Percentiles rank a stretch among this genome's conserved stretches.
Conservation (phyloP, 2,113 vertebrate species). For the Sapajus apella region DNA sequence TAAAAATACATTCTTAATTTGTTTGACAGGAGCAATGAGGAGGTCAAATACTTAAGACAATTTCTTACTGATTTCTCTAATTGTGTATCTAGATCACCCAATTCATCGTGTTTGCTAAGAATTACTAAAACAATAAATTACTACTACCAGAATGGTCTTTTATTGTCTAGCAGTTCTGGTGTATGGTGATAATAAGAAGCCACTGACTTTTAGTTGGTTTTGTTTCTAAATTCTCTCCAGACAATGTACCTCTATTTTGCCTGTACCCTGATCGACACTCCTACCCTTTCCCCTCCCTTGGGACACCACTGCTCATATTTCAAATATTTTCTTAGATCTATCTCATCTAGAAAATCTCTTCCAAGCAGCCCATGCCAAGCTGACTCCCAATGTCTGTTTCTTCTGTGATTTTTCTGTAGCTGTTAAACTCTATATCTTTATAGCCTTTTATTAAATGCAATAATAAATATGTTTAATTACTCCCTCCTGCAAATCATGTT, state of each 20-base stretch:
- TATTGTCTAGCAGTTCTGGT: background rate
- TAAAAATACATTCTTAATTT: background rate
- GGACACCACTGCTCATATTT: background rate
- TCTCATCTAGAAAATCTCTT: background rate
- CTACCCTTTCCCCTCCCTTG: background rate
- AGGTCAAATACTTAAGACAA: background rate
- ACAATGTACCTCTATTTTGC: background rate
- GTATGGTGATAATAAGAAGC: background rate
- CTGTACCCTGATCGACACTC: rapidly evolving
- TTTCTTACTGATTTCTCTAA: background rate
- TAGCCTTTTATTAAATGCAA: background rate
- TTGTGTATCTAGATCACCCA: background rate
- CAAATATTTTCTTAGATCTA: background rate
- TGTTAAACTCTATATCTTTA: background rate
- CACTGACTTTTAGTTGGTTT: background rate
- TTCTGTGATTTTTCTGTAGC: background rate
- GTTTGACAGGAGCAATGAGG: background rate
- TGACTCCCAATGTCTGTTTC: background rate
- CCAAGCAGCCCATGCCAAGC: background rate
- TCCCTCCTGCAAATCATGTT: background rate
- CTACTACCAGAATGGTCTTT: background rate
- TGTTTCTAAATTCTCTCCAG: background rate
- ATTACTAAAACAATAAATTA: background rate
- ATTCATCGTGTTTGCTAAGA: background rate
- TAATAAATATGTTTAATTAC: background rate